Percentiles rank a stretch among this genome's conserved stretches.
These are phyloP conservation scores for Fundulus diaphanus DNA, from an alignment of 2,797 vertebrate genomes.

Conservation along the genomic window DNA sequence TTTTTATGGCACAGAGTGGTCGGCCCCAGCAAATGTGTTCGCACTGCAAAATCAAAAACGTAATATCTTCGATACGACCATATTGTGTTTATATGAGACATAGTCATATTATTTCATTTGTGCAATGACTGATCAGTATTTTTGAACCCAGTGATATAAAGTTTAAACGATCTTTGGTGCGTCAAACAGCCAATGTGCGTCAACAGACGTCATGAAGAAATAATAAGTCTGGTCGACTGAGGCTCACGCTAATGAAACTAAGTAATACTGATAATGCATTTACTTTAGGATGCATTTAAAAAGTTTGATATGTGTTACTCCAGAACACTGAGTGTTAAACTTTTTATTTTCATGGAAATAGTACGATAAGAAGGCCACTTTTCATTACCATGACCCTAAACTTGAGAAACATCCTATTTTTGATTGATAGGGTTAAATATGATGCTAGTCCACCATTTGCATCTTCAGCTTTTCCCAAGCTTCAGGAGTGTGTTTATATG, in stretches of 20 bases:
- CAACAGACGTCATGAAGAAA: slow-evolving; percentile 11
- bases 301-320: fast-evolving
- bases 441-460: neutral
- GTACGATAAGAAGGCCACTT: neutral
- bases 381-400: neutral
- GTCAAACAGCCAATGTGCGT: slow-evolving; percentile 25
- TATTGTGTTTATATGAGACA: neutral
- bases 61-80: fast-evolving
- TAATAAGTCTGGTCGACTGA: neutral
- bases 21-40: neutral
- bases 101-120: neutral
- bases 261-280: fast-evolving
- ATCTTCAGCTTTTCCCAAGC: neutral
- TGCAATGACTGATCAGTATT: too few relatives aligned
- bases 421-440: neutral
- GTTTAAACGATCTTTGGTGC: slow-evolving; percentile 50
- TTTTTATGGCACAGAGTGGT: neutral
- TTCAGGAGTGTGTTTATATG: neutral
- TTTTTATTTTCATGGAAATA: neutral
- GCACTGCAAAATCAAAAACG: neutral
- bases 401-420: neutral
- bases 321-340: slow-evolving; percentile 56
- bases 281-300: neutral
- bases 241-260: neutral
- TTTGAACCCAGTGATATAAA: neutral